These are phyloP conservation scores for Sprattus sprattus DNA, from an alignment of 2,113 vertebrate genomes.

Conservation along the genomic window DNA sequence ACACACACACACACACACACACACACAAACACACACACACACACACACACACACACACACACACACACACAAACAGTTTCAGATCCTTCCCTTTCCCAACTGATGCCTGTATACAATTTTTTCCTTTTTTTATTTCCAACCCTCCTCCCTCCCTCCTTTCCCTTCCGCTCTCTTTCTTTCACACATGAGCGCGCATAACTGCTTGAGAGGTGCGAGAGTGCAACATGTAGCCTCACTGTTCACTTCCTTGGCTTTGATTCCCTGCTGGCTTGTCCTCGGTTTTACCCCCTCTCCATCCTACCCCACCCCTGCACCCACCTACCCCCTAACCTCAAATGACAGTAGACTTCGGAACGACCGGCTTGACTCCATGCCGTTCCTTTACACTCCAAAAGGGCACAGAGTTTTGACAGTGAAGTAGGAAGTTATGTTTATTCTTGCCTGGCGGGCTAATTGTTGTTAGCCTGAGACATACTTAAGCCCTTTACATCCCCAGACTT, in stretches of 20 bases:
- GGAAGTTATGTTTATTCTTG: not conserved
- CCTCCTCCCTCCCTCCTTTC: not conserved
- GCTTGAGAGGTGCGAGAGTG: not conserved
- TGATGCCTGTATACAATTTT: not conserved
- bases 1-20: not conserved
- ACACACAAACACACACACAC: not conserved
- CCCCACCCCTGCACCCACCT: not conserved
- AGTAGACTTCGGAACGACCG: not conserved
- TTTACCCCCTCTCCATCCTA: not conserved
- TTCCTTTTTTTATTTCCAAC: not conserved
- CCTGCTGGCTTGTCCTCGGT: not conserved
- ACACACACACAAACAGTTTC: not conserved
- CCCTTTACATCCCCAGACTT: conserved; percentile 1
- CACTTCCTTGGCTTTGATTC: not conserved
- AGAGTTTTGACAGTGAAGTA: not conserved
- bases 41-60: not conserved
- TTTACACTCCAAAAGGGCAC: not conserved
- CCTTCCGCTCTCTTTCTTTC: not conserved
- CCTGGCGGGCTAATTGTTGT: not conserved
- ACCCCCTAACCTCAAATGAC: not conserved
- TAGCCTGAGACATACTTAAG: not conserved
- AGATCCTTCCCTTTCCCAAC: not conserved
- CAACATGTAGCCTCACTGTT: conserved; percentile 9
- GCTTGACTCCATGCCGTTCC: not conserved
- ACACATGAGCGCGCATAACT: not conserved